Evolutionary conservation across 1,140 invertebrate genomes (phyloP), one percentile per base, ranked within the genome.

Genomic region (Trachelipus rathkii): DNA sequence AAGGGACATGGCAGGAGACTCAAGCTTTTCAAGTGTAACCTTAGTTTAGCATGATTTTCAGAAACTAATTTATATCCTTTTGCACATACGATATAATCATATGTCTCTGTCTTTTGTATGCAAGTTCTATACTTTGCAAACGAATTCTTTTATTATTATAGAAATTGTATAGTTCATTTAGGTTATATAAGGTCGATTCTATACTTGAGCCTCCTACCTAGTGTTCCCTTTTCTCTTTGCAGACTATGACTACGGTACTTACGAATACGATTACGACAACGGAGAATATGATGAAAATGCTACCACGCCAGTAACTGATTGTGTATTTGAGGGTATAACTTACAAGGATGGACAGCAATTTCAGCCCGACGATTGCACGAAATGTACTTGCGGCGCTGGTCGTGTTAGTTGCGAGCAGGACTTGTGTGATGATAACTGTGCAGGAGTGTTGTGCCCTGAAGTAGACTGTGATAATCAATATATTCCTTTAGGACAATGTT

Each of bases 341-440:
- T 91, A 89, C 84, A 83, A 85, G 2, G 89, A 91, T 73, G 89
- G 89, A 11, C 87, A 90, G 75, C 85, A 85, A 60, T 91, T 89
- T 89, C 87, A 86, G 80, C 85, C 88, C 7, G 88, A 89, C 83
- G 86, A 86, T 75, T 92, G 91, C 83, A 89, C 89, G 0, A 85
- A 87, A 24, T 92, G 91, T 82, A 85, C 85, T 70, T 92, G 91
- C 82, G 83, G 82, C 60, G 78, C 82, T 13, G 88, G 89, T 8
- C 84, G 86, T 24, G 87, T 90, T 44, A 87, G 87, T 74, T 92
- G 91, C 79, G 81, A 82, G 53, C 84, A 84, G 33, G 79, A 81
- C 70, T 66, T 78, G 53, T 81, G 80, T 83, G 84, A 83, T 21
- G 78, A 82, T 43, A 82, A 83, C 70, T 87, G 86, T 81, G 84